Percentiles rank a stretch among this genome's conserved stretches.
phyloP scores from a whole-genome alignment of 2,888 invertebrate species.

The Melolontha melolontha region DNA sequence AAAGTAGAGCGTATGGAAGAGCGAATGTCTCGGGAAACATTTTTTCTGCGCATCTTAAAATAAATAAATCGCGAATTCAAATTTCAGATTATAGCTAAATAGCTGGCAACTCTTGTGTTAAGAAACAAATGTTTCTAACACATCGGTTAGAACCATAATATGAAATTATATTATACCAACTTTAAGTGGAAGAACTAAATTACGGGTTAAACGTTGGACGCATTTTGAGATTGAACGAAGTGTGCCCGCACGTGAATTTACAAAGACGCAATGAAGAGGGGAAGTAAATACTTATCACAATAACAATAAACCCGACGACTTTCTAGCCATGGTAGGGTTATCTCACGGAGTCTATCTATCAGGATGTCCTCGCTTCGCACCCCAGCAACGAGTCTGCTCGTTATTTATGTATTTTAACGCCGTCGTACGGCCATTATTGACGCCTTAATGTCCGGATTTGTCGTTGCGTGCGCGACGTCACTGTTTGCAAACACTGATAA shows the following conservation, averaged over 20 bases:
- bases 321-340: constrained; percentile 48
- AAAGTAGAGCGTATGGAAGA: no score
- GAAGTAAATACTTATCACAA: constrained; percentile 16
- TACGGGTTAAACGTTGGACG: neutral
- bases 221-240: constrained; percentile 4
- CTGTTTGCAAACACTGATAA: constrained; percentile 66
- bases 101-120: no score
- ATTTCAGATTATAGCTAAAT: no score
- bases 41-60: no score
- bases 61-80: no score
- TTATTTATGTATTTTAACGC: constrained; percentile 66
- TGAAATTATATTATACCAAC: neutral
- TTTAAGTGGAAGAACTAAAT: neutral
- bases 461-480: constrained; percentile 62
- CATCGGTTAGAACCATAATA: neutral
- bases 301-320: constrained; percentile 40
- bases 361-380: constrained; percentile 55
- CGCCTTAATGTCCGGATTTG: constrained; percentile 66
- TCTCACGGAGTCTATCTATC: constrained; percentile 58
- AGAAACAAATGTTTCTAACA: no score
- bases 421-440: constrained; percentile 65
- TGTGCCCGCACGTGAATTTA: no score
- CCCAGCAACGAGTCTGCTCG: constrained; percentile 55
- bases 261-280: no score
- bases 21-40: no score